A percentile compares a stretch with the other conserved stretches of the same genome.
Conservation (phyloP, 1,140 invertebrate genomes). For the Colletes gigas region DNA sequence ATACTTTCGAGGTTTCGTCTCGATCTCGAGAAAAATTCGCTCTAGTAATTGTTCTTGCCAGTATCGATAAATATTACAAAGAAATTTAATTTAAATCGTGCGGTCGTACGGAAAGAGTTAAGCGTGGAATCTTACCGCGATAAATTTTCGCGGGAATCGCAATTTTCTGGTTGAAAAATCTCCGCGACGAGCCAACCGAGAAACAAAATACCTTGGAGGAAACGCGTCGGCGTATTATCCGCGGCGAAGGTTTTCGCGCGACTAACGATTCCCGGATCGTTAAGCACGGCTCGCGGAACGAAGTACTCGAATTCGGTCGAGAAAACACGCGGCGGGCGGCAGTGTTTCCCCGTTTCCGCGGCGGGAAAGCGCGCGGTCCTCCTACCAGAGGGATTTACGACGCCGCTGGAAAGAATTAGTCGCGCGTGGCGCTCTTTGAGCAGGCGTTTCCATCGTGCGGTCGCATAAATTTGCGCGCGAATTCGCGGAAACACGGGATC, state of each 20-base stretch:
- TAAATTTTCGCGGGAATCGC: too few species aligned
- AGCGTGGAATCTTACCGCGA: too few species aligned
- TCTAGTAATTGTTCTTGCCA: too few species aligned
- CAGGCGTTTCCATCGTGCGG: slow-evolving; percentile 46
- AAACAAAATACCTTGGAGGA: neutral
- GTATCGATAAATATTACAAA: too few species aligned
- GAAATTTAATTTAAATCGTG: too few species aligned
- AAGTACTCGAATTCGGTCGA: slow-evolving; percentile 35
- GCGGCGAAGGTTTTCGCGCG: neutral
- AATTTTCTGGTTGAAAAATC: slow-evolving; percentile 27
- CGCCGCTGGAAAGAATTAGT: slow-evolving; percentile 42
- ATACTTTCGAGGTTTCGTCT: too few species aligned
- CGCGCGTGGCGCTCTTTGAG: slow-evolving; percentile 46
- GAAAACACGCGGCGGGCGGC: slow-evolving; percentile 11
- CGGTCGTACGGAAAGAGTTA: too few species aligned
- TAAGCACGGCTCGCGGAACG: slow-evolving; percentile 11
- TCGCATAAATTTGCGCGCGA: slow-evolving; percentile 60
- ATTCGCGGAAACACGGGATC: slow-evolving; percentile 53
- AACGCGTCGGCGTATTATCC: slow-evolving; percentile 26
- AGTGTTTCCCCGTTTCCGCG: neutral
- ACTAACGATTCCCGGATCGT: slow-evolving; percentile 30
- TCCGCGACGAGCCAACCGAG: neutral
- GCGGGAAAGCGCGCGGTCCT: slow-evolving; percentile 43
- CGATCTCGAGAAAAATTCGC: too few species aligned
- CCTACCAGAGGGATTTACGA: slow-evolving; percentile 47